Base-by-base conservation (phyloP, 2,888 invertebrate genomes). In the Archips crataeganus region DNA sequence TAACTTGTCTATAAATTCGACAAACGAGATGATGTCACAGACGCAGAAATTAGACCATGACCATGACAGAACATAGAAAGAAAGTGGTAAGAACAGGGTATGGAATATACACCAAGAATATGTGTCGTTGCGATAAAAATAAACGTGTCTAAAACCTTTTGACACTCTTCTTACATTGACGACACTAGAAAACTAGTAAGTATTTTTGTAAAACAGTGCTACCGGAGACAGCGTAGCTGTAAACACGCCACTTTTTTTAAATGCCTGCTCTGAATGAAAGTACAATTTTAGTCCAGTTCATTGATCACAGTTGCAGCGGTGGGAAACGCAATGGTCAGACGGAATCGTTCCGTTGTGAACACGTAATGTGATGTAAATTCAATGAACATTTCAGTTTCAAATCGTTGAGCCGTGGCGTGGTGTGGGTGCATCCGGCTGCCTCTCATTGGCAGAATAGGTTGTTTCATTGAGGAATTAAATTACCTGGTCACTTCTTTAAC, bases 331-430 rank as follows among this genome's bases (percentile, higher is more conserved):
- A 39, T 69, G 73, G 69, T 64, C 73, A 64, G 73, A 69, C 69
- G 64, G 63, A 69, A 68, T 73, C 45, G 72, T 62, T 62, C 59
- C 59, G 62, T 67, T 51, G 61, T 73, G 75, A 68, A 76, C 77
- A 75, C 75, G 75, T 75, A 75, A 75, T 76, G 76, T 49, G 65
- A 71, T 74, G 68, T 84, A 83, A 82, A 78, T 77, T 82, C 83
- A 83, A 76, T 82, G 81, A 83, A 76, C 81, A 79, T 82, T 81
- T 79, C 80, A 76, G 77, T 80, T 82, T 79, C 82, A 81, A 85
- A 81, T 81, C 85, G 79, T 73, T 81, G 82, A 81, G 77, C 82
- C 79, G 82, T 69, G 81, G 82, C 79, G 82, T 69, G 81, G 83
- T 64, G 60, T 68, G 34, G 51, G 51, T 62, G 54, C 62, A 9